These are phyloP conservation scores for Leptobrachium leishanense DNA, from an alignment of 2,113 vertebrate genomes.

Conservation along the genomic window DNA sequence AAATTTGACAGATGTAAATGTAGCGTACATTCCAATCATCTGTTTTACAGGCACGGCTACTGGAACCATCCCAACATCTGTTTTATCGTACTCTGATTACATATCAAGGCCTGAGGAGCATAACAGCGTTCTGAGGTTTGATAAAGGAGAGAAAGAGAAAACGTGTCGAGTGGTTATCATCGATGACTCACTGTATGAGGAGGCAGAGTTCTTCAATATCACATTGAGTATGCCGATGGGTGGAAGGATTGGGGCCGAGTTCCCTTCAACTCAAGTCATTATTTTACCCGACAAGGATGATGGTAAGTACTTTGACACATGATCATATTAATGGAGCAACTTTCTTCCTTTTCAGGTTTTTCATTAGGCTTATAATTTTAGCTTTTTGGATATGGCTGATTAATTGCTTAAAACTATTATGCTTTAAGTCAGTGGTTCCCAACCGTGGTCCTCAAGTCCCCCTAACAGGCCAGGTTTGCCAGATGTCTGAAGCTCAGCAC, in stretches of 20 bases:
- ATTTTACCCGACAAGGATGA: slow-evolving; percentile 84
- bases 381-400: too few species aligned
- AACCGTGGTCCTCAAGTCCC: too few species aligned
- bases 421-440: too few species aligned
- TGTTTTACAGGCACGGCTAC: slow-evolving; percentile 75
- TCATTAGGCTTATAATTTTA: too few species aligned
- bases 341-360: too few species aligned
- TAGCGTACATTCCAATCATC: slow-evolving; percentile 40
- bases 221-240: slow-evolving; percentile 84
- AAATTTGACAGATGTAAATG: slow-evolving; percentile 27
- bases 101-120: slow-evolving; percentile 89
- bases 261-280: slow-evolving; percentile 69
- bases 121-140: slow-evolving; percentile 82
- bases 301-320: slow-evolving; percentile 66
- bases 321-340: neutral
- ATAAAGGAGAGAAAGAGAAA: slow-evolving; percentile 79
- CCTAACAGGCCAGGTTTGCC: too few species aligned
- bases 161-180: slow-evolving; percentile 82
- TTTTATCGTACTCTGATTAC: slow-evolving; percentile 92
- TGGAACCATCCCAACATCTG: slow-evolving; percentile 81
- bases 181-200: slow-evolving; percentile 88
- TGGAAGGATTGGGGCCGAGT: slow-evolving; percentile 77
- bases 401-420: too few species aligned
- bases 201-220: slow-evolving; percentile 83
- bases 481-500: too few species aligned